Conservation (phyloP, 2,888 invertebrate genomes). For the Troglohyphantes excavatus region DNA sequence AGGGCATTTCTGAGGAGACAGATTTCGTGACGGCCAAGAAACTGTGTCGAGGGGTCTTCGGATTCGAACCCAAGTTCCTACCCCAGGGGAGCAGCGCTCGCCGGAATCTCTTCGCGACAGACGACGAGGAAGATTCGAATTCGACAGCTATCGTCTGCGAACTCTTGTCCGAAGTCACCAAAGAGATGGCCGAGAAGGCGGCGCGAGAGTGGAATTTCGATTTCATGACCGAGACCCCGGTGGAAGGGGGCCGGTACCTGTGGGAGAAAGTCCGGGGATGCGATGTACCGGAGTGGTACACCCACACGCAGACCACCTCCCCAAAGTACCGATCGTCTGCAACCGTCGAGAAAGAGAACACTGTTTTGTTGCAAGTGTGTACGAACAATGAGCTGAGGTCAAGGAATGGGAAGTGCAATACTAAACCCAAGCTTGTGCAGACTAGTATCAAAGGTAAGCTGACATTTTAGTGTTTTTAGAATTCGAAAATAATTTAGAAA, state of each 20-base stretch:
- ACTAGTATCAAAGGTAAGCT: neutral
- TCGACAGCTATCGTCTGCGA: neutral
- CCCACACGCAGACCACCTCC: neutral
- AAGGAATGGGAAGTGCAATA: neutral
- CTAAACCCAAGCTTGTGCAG: neutral
- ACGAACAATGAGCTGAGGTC: neutral
- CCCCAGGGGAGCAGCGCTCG: neutral
- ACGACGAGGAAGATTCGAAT: neutral
- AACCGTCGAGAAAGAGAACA: neutral
- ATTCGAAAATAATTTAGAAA: too few relatives aligned
- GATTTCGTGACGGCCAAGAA: neutral
- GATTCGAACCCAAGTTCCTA: neutral
- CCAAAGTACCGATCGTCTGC: neutral
- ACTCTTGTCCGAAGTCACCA: neutral
- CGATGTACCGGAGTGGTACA: constrained; percentile 8
- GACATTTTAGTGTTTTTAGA: too few relatives aligned
- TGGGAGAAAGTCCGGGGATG: neutral
- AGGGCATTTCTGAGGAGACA: neutral
- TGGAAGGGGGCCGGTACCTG: neutral
- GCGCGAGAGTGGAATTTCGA: neutral
- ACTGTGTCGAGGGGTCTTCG: neutral
- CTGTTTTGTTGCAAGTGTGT: neutral
- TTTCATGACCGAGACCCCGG: constrained; percentile 1
- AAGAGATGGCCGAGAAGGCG: neutral
- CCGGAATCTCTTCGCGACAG: neutral